These are phyloP conservation scores for Isurus oxyrinchus DNA, from an alignment of 2,113 vertebrate species.

Conservation along the genomic window DNA sequence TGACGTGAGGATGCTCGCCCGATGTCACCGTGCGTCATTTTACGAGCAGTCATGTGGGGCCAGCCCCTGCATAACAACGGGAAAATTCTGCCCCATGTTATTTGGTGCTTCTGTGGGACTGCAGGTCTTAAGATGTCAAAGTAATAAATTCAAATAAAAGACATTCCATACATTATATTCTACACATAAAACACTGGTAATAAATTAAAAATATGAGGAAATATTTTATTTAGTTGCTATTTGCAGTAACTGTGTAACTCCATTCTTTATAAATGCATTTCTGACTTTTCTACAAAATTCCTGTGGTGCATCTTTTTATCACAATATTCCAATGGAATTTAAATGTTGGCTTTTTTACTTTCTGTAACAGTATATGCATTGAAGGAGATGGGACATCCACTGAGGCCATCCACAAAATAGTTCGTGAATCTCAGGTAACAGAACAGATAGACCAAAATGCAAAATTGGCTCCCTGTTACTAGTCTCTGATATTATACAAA, in stretches of 20 bases:
- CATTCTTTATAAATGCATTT: not conserved
- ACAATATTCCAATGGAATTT: not conserved
- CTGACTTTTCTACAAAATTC: not conserved
- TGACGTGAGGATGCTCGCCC: too few relatives aligned
- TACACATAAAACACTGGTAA: too few relatives aligned
- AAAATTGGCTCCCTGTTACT: constrained; percentile 63
- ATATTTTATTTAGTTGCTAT: not conserved
- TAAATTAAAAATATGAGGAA: not conserved
- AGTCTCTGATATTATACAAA: constrained; percentile 85
- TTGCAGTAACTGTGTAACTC: not conserved
- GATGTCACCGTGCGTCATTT: too few relatives aligned
- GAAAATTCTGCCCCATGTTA: too few relatives aligned
- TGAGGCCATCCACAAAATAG: constrained; percentile 81
- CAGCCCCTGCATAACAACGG: too few relatives aligned
- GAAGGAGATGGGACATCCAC: constrained; percentile 94
- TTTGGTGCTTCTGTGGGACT: not conserved
- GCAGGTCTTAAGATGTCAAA: not conserved
- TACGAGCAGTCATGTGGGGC: too few relatives aligned
- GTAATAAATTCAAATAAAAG: not conserved
- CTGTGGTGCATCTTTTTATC: not conserved
- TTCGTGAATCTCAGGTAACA: constrained; percentile 69
- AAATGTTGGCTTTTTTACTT: constrained; percentile 38
- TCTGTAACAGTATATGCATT: constrained; percentile 77
- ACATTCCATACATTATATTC: not conserved
- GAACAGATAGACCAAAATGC: constrained; percentile 71